A percentile compares a stretch with the other conserved stretches of the same genome.
Evolutionary conservation across 1,140 invertebrate genomes (phyloP).

Genomic region (Pseudachorutes palmiensis): DNA sequence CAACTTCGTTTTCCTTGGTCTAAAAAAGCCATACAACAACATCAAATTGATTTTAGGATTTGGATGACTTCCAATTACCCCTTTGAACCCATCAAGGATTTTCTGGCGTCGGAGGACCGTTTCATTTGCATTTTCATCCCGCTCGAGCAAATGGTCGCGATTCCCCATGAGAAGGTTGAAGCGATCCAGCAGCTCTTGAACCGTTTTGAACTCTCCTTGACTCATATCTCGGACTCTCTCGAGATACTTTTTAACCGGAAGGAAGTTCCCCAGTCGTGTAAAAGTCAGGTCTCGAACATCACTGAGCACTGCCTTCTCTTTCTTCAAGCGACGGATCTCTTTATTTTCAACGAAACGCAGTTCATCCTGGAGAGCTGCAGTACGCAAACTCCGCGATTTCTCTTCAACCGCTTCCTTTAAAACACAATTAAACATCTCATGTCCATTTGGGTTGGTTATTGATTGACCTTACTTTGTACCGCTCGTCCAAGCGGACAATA

Average conservation of each 20-base stretch:
- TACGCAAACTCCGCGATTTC: neutral
- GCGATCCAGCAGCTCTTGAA: conserved; percentile 32
- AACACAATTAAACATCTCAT: conserved; percentile 16
- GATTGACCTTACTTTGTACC: conserved; percentile 3
- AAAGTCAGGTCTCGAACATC: neutral
- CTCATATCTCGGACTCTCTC: conserved; percentile 16
- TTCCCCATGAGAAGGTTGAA: conserved; percentile 15
- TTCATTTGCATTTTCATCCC: conserved; percentile 1
- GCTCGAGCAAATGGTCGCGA: neutral
- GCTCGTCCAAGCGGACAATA: conserved; percentile 14
- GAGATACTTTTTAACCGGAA: conserved; percentile 22
- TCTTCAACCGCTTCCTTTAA: conserved; percentile 13
- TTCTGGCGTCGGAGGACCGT: conserved; percentile 7
- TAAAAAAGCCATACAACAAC: neutral
- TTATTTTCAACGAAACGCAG: neutral
- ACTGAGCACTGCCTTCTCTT: conserved; percentile 14
- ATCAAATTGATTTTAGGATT: neutral
- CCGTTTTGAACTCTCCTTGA: conserved; percentile 25
- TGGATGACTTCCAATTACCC: neutral
- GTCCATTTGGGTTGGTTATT: neutral
- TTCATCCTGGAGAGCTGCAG: conserved; percentile 11
- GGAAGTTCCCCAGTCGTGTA: conserved; percentile 13
- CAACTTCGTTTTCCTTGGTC: conserved; percentile 11
- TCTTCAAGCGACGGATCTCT: conserved; percentile 14
- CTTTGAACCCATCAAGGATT: neutral